A percentile compares a stretch with the other conserved stretches of the same genome.
These are phyloP conservation scores for Caenorhabditis uteleia DNA, from an alignment of 2,888 invertebrate genomes.

Conservation along the genomic window DNA sequence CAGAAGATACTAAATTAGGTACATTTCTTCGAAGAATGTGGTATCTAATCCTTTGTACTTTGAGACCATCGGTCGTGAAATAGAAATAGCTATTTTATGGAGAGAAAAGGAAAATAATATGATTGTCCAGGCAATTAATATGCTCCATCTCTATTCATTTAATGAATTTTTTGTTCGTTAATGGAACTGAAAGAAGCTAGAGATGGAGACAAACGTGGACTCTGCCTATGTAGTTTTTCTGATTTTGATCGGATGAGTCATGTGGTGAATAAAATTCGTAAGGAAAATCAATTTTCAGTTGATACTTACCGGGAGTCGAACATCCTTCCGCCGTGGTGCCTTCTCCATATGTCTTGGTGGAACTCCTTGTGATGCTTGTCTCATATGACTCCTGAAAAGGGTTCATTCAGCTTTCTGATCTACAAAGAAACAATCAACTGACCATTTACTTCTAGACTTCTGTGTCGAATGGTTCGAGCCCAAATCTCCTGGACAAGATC, in stretches of 20 bases:
- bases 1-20: no score
- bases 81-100: no score
- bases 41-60: no score
- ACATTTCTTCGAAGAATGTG: no score
- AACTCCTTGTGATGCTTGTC: conserved; percentile 53
- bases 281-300: not conserved
- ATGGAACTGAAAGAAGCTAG: no score
- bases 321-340: conserved; percentile 41
- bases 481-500: conserved; percentile 66
- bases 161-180: no score
- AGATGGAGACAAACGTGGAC: no score
- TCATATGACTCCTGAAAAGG: conserved; percentile 50
- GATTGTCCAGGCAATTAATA: no score
- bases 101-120: no score
- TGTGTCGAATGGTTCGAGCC: conserved; percentile 37
- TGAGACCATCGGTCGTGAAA: no score
- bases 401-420: not conserved
- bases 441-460: conserved; percentile 41
- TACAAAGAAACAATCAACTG: not conserved
- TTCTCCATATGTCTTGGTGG: conserved; percentile 46
- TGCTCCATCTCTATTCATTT: no score
- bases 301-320: conserved; percentile 40
- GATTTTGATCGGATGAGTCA: not conserved
- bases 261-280: not conserved
- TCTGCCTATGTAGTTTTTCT: not conserved